Base-by-base conservation (phyloP, 2,797 vertebrate genomes). In the Eleutherodactylus coqui region DNA sequence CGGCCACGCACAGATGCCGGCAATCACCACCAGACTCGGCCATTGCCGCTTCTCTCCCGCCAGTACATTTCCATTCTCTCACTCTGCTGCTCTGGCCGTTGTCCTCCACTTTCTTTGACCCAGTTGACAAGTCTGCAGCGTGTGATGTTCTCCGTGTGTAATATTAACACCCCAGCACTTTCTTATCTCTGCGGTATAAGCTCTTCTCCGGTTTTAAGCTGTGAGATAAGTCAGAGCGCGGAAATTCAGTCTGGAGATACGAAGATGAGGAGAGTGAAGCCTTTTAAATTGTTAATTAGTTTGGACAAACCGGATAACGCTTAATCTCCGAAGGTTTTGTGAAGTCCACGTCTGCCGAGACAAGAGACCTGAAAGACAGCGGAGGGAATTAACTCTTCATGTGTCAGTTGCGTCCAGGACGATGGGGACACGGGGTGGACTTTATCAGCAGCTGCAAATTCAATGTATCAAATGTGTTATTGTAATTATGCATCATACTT, bases 281-380 rank as follows among this genome's bases (percentile, higher is more conserved):
- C 49, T 82, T 72, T 82, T 82, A 82, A 69, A 82, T 73, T 72
- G 24, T 72, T 82, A 82, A 82, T 82, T 73, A 82, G 67, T 73
- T 73, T 82, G 80, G 64, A 55, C 79, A 53, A 69, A 34, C 62
- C 51, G n/a, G 60, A 80, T 51, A 53, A 82, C 43, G 53, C 62
- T 64, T 49, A 82, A 82, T 82, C 80, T 82, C 38, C 8, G 21
- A 45, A 79, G 80, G 60, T 36, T 53, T 49, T 38, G 43, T 32
- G 45, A 53, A 38, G 45, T 27, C 29, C 45, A 53, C 55, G 67
- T 53, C 11, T 72, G 47, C 14, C 24, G 47, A 17, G 49, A 70
- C 62, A 75, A 75, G 32, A 70, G 19, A 29, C n/a, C 41, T 34
- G 19, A 77, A n/a, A 38, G 16, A 11, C 0, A 64, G 41, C 3